Percentiles rank a stretch among this genome's conserved stretches.
These are phyloP conservation scores for Carcharodon carcharias DNA, from an alignment of 2,797 vertebrate species.

Conservation along the genomic window DNA sequence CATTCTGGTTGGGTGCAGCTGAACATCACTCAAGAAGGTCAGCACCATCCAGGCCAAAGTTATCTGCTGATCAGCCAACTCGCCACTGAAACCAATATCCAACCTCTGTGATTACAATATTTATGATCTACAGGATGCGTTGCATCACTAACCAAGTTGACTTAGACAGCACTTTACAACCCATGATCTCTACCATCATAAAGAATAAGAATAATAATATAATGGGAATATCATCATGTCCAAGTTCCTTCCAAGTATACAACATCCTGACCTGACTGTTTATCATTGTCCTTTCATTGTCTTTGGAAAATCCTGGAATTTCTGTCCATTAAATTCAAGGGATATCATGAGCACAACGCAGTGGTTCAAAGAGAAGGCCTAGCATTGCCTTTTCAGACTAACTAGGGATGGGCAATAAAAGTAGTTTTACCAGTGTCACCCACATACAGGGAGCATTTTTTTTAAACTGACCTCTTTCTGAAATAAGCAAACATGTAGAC, in stretches of 20 bases:
- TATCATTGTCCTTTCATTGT: not conserved
- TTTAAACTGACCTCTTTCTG: too few relatives aligned
- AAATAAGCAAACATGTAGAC: too few relatives aligned
- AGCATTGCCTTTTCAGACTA: too few relatives aligned
- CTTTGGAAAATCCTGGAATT: not conserved
- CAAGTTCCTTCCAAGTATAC: not conserved
- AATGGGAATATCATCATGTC: not conserved
- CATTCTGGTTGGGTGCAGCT: not conserved
- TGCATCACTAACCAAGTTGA: not conserved
- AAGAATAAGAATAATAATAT: not conserved
- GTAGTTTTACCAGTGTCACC: too few relatives aligned
- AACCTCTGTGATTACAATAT: not conserved
- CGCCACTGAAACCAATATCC: not conserved
- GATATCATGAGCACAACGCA: not conserved
- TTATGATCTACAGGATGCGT: not conserved
- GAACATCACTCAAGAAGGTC: not conserved
- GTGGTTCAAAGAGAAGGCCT: too few relatives aligned
- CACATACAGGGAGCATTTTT: too few relatives aligned
- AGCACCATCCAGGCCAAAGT: not conserved
- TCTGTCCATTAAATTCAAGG: not conserved
- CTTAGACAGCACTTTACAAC: not conserved
- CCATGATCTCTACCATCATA: not conserved
- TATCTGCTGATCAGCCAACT: not conserved
- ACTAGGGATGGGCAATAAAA: too few relatives aligned
- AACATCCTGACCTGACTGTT: not conserved